Percentiles rank a stretch among this genome's conserved stretches.
Evolutionary conservation across 2,888 invertebrate species (phyloP).

Genomic region (Caenorhabditis sinica): DNA sequence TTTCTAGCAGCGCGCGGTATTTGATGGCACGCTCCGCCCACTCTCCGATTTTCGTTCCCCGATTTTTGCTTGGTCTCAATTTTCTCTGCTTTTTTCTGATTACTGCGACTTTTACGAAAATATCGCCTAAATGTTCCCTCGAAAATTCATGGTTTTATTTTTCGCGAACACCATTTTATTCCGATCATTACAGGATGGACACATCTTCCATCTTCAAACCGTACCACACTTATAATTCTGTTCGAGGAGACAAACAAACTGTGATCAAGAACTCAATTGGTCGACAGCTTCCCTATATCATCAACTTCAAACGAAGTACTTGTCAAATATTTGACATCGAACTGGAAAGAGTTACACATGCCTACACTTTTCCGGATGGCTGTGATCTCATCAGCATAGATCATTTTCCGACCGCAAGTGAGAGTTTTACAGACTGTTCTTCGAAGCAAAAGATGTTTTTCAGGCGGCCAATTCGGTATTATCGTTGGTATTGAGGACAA

Average conservation of each 20-base stretch:
- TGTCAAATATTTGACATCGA: slow-evolving; percentile 46
- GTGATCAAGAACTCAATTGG: slow-evolving; percentile 41
- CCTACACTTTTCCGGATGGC: slow-evolving; percentile 47
- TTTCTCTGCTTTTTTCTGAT: no score
- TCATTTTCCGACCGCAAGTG: slow-evolving; percentile 56
- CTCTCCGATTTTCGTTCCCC: no score
- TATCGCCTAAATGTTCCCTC: no score
- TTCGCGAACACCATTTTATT: no score
- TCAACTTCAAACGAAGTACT: slow-evolving; percentile 15
- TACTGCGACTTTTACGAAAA: no score
- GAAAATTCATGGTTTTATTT: no score
- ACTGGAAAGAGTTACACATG: slow-evolving; percentile 21
- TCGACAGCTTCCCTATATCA: slow-evolving; percentile 41
- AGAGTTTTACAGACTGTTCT: background rate
- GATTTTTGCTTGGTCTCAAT: no score
- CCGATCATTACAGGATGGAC: slow-evolving; percentile 32
- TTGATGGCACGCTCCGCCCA: no score
- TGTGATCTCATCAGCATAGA: slow-evolving; percentile 44
- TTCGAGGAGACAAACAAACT: slow-evolving; percentile 28
- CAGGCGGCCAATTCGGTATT: slow-evolving; percentile 42
- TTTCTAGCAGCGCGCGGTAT: no score
- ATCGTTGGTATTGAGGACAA: slow-evolving; percentile 39
- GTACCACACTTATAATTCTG: slow-evolving; percentile 3
- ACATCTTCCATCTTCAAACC: slow-evolving; percentile 40
- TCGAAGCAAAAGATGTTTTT: background rate